Evolutionary conservation across 2,797 vertebrate genomes (phyloP).

Genomic region (Poeciliopsis infans): DNA sequence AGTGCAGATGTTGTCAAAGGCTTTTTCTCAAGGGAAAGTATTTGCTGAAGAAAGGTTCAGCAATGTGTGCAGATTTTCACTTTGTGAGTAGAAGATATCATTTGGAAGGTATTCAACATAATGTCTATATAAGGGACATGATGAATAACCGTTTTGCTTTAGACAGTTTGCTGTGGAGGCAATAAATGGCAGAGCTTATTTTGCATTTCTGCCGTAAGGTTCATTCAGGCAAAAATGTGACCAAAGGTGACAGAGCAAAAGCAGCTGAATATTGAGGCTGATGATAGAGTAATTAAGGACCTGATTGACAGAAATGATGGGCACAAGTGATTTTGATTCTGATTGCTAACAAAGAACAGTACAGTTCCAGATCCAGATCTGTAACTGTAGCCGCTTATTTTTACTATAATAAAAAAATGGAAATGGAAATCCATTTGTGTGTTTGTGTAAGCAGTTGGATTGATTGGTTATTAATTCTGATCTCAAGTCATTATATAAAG

Average conservation of each 20-base stretch:
- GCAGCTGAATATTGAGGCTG: conserved; percentile 26
- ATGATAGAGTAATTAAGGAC: conserved; percentile 60
- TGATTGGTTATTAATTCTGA: conserved; percentile 50
- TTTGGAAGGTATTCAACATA: conserved; percentile 19
- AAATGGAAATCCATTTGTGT: conserved; percentile 38
- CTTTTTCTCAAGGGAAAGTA: conserved; percentile 69
- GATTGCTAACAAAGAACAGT: conserved; percentile 39
- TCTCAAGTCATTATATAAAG: not conserved
- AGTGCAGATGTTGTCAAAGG: conserved; percentile 85
- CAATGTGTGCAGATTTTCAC: conserved; percentile 45
- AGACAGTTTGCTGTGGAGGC: not conserved
- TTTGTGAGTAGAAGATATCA: conserved; percentile 17
- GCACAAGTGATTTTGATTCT: conserved; percentile 23
- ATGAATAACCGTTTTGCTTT: conserved; percentile 3
- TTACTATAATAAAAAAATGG: conserved; percentile 12
- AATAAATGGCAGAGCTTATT: not conserved
- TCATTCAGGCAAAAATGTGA: not conserved
- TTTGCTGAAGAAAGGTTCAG: conserved; percentile 52
- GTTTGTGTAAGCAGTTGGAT: conserved; percentile 26
- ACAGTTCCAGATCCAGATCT: conserved; percentile 43
- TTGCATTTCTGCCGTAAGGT: not conserved
- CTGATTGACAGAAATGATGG: conserved; percentile 57
- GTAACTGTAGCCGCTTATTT: conserved; percentile 3
- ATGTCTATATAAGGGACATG: conserved; percentile 1
- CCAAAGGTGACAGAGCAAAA: not conserved